Percentiles rank a stretch among this genome's conserved stretches.
phyloP scores from a whole-genome alignment of 1,140 invertebrate species.

The Centruroides vittatus region DNA sequence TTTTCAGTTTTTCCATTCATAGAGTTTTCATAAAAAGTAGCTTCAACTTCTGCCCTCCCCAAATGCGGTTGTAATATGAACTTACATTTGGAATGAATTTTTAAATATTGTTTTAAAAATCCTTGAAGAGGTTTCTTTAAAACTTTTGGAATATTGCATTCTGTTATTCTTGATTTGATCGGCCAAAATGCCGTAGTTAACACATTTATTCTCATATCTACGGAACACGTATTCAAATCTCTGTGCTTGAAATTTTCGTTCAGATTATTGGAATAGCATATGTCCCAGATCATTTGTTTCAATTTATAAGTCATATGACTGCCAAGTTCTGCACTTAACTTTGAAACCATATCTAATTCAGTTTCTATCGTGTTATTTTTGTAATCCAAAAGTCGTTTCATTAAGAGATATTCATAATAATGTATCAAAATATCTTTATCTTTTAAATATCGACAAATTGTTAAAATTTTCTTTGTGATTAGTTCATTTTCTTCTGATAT shows the following conservation, averaged over 20 bases:
- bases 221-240: slow-evolving; percentile 64
- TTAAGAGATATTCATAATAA: slow-evolving; percentile 98
- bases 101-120: slow-evolving; percentile 91
- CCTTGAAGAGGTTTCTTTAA: slow-evolving; percentile 84
- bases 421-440: slow-evolving; percentile 99
- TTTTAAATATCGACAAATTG: slow-evolving; percentile 93
- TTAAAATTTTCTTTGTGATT: slow-evolving; percentile 97
- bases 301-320: slow-evolving; percentile 99
- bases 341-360: slow-evolving; percentile 99
- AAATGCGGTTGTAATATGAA: slow-evolving; percentile 91
- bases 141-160: slow-evolving; percentile 81
- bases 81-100: slow-evolving; percentile 94
- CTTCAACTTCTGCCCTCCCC: slow-evolving; percentile 91
- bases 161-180: slow-evolving; percentile 73
- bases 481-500: slow-evolving; percentile 78
- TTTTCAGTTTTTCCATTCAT: too few relatives aligned
- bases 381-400: slow-evolving; percentile 88
- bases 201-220: slow-evolving; percentile 91
- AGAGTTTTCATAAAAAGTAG: slow-evolving; percentile 53
- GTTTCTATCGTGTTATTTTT: slow-evolving; percentile 98
- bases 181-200: slow-evolving; percentile 99
- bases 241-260: slow-evolving; percentile 82
- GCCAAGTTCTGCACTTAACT: slow-evolving; percentile 98
- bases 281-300: slow-evolving; percentile 99
- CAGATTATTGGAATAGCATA: slow-evolving; percentile 96